Conservation (phyloP, 2,797 vertebrate genomes). For the Sciurus carolinensis region DNA sequence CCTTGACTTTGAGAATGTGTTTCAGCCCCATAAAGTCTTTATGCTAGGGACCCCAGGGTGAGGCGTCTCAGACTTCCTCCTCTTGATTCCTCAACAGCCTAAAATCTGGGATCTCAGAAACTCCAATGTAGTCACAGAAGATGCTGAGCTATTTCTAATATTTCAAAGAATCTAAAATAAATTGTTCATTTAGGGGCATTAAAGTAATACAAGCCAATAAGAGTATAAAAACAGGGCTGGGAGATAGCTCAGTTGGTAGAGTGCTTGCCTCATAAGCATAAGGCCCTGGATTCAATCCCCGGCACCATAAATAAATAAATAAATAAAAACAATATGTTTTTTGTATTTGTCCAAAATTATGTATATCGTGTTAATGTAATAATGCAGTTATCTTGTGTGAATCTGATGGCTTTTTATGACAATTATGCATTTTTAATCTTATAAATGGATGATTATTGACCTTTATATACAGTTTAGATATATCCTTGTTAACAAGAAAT, state of each 20-base stretch:
- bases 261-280: no score
- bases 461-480: conserved; percentile 22
- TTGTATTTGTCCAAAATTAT: not conserved
- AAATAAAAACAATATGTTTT: not conserved
- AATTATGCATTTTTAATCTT: conserved; percentile 26
- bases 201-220: conserved; percentile 26
- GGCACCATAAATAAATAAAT: no score
- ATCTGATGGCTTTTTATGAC: not conserved
- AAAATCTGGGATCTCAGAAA: not conserved
- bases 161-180: conserved; percentile 5
- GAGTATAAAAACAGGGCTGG: not conserved
- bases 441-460: not conserved
- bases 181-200: not conserved
- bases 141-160: not conserved
- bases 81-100: not conserved
- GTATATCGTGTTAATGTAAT: not conserved
- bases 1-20: not conserved
- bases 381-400: not conserved
- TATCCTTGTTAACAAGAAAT: conserved; percentile 28
- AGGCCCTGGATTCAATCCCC: no score
- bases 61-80: not conserved
- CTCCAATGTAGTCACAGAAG: not conserved
- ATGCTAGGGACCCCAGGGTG: not conserved
- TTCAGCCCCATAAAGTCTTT: not conserved
- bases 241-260: no score